phyloP scores from a whole-genome alignment of 2,888 invertebrate species.

The Cryptocephalus primarius region DNA sequence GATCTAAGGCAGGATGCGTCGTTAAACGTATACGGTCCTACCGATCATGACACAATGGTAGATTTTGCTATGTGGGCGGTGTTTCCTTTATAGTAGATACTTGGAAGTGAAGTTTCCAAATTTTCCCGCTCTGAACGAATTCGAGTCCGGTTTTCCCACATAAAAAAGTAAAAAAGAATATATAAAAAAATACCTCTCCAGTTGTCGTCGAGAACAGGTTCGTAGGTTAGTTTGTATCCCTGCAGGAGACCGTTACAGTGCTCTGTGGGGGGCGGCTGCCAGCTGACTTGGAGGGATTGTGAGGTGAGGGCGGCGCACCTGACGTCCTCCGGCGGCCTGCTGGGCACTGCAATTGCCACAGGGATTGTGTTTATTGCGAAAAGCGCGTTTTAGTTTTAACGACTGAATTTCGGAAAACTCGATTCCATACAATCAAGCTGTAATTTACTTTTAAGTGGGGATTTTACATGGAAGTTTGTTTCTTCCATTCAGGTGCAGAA shows the following conservation, averaged over 20 bases:
- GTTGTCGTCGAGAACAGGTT: conserved; percentile 49
- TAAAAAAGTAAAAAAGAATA: background rate
- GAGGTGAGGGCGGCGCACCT: conserved; percentile 64
- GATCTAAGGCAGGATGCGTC: too few relatives aligned
- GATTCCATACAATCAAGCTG: too few relatives aligned
- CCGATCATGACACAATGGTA: too few relatives aligned
- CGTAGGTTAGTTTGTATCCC: conserved; percentile 63
- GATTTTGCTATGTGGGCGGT: too few relatives aligned
- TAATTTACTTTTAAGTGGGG: too few relatives aligned
- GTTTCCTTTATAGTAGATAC: too few relatives aligned
- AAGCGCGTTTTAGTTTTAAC: background rate
- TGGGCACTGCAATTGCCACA: conserved; percentile 49
- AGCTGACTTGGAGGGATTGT: conserved; percentile 65
- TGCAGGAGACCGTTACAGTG: conserved; percentile 67
- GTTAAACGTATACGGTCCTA: too few relatives aligned
- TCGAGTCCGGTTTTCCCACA: background rate
- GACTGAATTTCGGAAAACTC: too few relatives aligned
- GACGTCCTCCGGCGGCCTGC: conserved; percentile 66
- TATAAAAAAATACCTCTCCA: conserved; percentile 36
- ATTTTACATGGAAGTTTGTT: too few relatives aligned
- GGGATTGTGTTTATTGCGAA: background rate
- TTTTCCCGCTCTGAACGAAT: too few relatives aligned
- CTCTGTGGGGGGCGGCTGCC: conserved; percentile 65
- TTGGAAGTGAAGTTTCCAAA: too few relatives aligned
- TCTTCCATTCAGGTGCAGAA: too few relatives aligned